Conservation (phyloP, 1,140 invertebrate species). For the Maconellicoccus hirsutus region DNA sequence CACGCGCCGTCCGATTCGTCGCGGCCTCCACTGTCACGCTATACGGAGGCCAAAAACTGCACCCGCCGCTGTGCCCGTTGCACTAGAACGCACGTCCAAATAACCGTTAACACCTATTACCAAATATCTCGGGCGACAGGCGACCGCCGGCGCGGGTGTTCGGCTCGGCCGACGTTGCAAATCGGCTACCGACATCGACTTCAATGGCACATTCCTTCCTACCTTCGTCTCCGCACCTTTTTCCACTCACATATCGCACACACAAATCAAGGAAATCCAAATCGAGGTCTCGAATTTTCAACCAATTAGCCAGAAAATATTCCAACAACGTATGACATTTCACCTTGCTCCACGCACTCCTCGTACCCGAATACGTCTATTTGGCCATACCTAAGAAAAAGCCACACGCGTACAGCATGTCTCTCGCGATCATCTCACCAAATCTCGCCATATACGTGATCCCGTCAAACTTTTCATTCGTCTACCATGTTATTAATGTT, state of each 20-base stretch:
- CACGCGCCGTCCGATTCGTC: background rate
- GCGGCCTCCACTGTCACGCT: background rate
- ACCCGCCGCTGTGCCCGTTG: background rate
- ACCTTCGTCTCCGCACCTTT: too few relatives aligned
- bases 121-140: background rate
- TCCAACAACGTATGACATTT: background rate
- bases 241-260: too few relatives aligned
- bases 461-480: too few relatives aligned
- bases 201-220: conserved; percentile 2
- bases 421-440: too few relatives aligned
- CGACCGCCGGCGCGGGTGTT: background rate
- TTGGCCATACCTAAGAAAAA: too few relatives aligned
- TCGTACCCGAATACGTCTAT: too few relatives aligned
- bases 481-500: too few relatives aligned
- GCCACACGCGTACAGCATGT: too few relatives aligned
- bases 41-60: background rate
- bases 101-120: background rate
- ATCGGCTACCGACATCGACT: background rate
- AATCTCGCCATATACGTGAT: too few relatives aligned
- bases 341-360: background rate
- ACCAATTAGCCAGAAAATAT: background rate
- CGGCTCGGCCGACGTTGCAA: background rate
- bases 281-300: background rate
- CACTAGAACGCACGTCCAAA: background rate
- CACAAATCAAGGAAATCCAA: background rate